These are phyloP conservation scores for Vannuccia rotundouncinata DNA, from an alignment of 2,888 invertebrate species.

Conservation along the genomic window DNA sequence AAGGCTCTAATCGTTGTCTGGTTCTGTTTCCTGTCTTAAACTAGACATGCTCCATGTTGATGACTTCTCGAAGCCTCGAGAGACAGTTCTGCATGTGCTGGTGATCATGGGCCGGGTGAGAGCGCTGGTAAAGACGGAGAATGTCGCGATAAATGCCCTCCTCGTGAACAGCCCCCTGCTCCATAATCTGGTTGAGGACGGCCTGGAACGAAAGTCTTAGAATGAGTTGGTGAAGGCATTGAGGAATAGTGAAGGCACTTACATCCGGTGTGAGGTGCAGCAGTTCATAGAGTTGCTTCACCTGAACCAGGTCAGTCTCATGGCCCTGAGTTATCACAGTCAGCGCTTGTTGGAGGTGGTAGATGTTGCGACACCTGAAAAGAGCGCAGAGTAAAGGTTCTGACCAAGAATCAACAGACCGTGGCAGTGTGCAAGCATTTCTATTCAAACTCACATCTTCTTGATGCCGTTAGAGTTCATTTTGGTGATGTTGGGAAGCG, in stretches of 20 bases:
- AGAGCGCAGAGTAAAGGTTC: background rate
- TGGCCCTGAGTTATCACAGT: conserved; percentile 13
- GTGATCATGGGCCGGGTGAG: conserved; percentile 7
- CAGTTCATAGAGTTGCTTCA: conserved; percentile 21
- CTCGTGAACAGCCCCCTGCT: conserved; percentile 11
- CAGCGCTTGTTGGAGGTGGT: background rate
- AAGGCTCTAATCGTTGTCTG: too few species aligned
- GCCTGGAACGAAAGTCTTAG: background rate
- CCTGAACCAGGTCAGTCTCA: conserved; percentile 8
- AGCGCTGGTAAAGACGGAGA: conserved; percentile 1
- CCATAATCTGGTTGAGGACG: background rate
- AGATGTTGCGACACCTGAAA: conserved; percentile 18
- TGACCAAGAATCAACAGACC: too few species aligned
- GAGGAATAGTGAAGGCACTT: background rate
- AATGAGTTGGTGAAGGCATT: background rate
- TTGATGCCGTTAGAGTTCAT: conserved; percentile 22
- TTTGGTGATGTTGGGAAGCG: background rate
- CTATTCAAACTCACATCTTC: background rate
- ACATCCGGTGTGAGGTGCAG: conserved; percentile 15
- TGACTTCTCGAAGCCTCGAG: background rate
- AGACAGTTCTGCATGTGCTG: background rate
- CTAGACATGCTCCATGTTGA: conserved; percentile 28
- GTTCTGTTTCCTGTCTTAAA: too few species aligned
- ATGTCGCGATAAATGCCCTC: background rate
- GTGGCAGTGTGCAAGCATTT: background rate